phyloP scores from a whole-genome alignment of 1,140 invertebrate genomes.

The Cepaea nemoralis region DNA sequence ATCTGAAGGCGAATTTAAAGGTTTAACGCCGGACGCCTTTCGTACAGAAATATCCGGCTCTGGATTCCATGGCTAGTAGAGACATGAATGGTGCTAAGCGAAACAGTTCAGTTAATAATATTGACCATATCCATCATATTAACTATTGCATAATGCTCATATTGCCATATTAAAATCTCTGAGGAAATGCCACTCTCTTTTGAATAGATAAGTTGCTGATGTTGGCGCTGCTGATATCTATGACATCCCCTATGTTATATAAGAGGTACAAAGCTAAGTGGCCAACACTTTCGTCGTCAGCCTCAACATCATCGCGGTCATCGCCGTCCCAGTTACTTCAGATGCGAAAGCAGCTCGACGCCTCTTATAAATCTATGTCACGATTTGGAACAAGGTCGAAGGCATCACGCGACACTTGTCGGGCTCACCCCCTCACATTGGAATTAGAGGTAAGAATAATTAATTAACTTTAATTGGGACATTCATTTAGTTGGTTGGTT shows the following conservation, averaged over 20 bases:
- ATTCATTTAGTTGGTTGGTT: too few relatives aligned
- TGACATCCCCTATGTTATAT: constrained; percentile 25
- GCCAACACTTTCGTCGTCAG: not conserved
- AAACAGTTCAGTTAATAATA: too few relatives aligned
- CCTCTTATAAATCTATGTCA: constrained; percentile 14
- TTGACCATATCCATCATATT: too few relatives aligned
- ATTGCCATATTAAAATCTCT: too few relatives aligned
- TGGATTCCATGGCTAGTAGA: too few relatives aligned
- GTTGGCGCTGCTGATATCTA: not conserved
- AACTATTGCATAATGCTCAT: too few relatives aligned
- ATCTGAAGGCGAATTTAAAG: too few relatives aligned
- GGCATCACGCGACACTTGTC: not conserved
- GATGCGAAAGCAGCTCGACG: constrained; percentile 21
- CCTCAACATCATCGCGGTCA: not conserved
- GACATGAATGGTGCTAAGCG: too few relatives aligned
- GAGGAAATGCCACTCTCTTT: too few relatives aligned
- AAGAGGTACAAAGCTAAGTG: constrained; percentile 14
- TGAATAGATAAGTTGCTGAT: constrained; percentile 11
- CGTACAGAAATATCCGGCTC: too few relatives aligned
- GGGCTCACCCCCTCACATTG: not conserved
- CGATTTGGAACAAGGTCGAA: not conserved
- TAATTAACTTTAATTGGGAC: too few relatives aligned
- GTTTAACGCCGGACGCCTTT: too few relatives aligned
- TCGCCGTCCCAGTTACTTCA: constrained; percentile 4
- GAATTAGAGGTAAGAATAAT: not conserved